Evolutionary conservation across 2,113 vertebrate genomes (phyloP), one percentile per base, ranked within the genome.

Genomic region (Pantherophis guttatus): DNA sequence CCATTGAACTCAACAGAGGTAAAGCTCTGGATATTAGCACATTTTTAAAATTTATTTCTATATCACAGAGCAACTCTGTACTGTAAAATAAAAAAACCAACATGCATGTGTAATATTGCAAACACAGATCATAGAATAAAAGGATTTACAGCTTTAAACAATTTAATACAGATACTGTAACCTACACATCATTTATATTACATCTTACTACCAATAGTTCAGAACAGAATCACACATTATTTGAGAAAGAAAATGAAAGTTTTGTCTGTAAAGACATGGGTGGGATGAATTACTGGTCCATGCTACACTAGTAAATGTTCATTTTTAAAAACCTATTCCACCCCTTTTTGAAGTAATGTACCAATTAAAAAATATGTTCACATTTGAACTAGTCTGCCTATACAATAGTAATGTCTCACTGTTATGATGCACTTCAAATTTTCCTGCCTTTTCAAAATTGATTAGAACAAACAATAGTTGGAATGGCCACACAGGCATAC

Each of bases 1-100:
- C 65, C 89, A 93, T 24, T 93, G 87, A 93, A 48, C 89, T 94
- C 90, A 39, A 54, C 39, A 91, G 90, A 95, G 88, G 2, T 75
- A 87, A 8, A 88, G 0, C 17, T 91, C 9, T 91, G 39, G 55
- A 8, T 58, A 44, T 17, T 53, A 86, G 65, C 29, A 89, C 29
- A 17, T 70, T 70, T 33, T 70, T 65, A 10, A 62, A 3, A 62
- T 33, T 70, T 17, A 17, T 70, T 70, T 70, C 5, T 70, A 70
- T n/a, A 70, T 33, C n/a, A 33, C 2, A 2, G 13, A 70, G 12
- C 29, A 70, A 33, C 12, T 33, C 2, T 70, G 12, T 13, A 33
- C 29, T n/a, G n/a, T 70, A 81, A 50, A 65, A 91, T 7, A 52
- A 15, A 39, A 39, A 75, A 8, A 39, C 26, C 15, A 75, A 52